These are phyloP conservation scores for Cyphomyrus plagiostoma DNA, from an alignment of 2,113 vertebrate genomes.

Conservation along the genomic window DNA sequence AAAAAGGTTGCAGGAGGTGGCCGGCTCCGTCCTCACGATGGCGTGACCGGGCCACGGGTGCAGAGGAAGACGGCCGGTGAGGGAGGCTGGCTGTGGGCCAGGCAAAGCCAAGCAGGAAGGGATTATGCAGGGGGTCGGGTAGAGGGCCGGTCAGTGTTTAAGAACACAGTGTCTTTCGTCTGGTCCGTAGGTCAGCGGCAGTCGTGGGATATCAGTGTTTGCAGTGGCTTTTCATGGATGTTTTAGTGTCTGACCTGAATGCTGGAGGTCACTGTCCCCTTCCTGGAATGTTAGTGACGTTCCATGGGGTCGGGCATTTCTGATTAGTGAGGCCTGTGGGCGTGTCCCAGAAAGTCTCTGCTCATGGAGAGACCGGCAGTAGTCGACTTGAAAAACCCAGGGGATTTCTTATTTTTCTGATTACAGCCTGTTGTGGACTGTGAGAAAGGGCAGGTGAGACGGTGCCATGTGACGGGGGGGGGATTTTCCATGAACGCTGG, in stretches of 20 bases:
- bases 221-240: not conserved
- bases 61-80: not conserved
- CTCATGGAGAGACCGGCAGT: not conserved
- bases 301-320: not conserved
- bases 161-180: not conserved
- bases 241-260: not conserved
- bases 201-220: not conserved
- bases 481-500: not conserved
- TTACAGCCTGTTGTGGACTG: not conserved
- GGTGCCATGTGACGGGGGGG: not conserved
- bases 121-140: not conserved
- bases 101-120: not conserved
- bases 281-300: not conserved
- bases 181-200: not conserved
- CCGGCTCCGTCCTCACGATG: not conserved
- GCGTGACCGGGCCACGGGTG: not conserved
- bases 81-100: not conserved
- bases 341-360: not conserved
- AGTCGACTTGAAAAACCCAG: not conserved
- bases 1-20: not conserved
- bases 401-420: not conserved
- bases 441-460: not conserved
- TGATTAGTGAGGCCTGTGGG: not conserved
- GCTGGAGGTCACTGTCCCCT: not conserved
- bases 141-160: not conserved